phyloP scores from a whole-genome alignment of 92 coral and sea anemone genomes.

The Ricordea florida region DNA sequence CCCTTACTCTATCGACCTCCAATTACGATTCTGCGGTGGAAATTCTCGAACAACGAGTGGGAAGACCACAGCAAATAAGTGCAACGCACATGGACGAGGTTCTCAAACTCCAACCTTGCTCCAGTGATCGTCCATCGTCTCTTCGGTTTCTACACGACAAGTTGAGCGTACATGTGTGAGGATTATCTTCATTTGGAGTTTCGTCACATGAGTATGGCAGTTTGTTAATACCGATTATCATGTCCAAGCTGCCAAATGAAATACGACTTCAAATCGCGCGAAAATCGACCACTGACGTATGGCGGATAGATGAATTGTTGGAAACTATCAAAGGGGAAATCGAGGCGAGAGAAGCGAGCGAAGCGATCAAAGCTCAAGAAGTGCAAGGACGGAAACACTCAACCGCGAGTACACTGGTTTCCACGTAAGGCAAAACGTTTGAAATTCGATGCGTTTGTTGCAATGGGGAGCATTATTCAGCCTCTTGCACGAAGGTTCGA shows the following conservation, averaged over 20 bases:
- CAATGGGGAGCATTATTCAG: slow-evolving; percentile 38
- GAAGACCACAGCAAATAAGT: slow-evolving; percentile 46
- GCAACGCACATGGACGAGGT: slow-evolving; percentile 64
- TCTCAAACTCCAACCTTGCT: slow-evolving; percentile 14
- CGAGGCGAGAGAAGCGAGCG: slow-evolving; percentile 58
- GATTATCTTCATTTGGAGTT: slow-evolving; percentile 31
- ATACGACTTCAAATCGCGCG: slow-evolving; percentile 43
- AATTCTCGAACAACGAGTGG: slow-evolving; percentile 38
- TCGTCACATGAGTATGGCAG: slow-evolving; percentile 53
- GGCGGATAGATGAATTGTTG: slow-evolving; percentile 49
- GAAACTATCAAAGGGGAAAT: slow-evolving; percentile 34
- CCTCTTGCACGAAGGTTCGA: slow-evolving; percentile 29
- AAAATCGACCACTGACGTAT: slow-evolving; percentile 19
- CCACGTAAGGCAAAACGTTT: not conserved
- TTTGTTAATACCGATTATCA: slow-evolving; percentile 29
- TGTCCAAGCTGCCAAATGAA: slow-evolving; percentile 49
- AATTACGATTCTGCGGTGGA: slow-evolving; percentile 37
- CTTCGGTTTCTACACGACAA: slow-evolving; percentile 33
- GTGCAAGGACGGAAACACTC: not conserved
- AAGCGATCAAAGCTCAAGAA: not conserved
- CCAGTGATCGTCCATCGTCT: slow-evolving; percentile 9
- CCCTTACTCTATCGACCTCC: not conserved
- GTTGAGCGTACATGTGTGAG: slow-evolving; percentile 46
- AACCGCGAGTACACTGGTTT: slow-evolving; percentile 32
- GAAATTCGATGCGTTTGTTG: slow-evolving; percentile 36